Evolutionary conservation across 2,888 invertebrate species (phyloP), one percentile per base, ranked within the genome.

Genomic region (Habrosyne pyritoides): DNA sequence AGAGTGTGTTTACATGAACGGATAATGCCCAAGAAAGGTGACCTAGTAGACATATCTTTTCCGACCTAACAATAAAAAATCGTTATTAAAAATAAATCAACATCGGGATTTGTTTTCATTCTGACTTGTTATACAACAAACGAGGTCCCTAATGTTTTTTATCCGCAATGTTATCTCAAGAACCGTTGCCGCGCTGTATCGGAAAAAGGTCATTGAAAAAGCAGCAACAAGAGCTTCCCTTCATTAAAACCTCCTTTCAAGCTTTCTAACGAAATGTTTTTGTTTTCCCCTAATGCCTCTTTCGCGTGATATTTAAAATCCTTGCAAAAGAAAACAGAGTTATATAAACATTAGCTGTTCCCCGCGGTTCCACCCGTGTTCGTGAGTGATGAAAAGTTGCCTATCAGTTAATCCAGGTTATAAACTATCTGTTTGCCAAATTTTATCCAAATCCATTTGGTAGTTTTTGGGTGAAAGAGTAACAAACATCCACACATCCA

Each of bases 201-300:
- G 42, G 18, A 42, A 42, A 49, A 30, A 49, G 28, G 24, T 48
- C 49, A 49, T 50, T 28, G 50, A 28, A 50, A 50, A 21, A 28
- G 28, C 30, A 50, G 28, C 18, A 28, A 18, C 42, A 18, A 42
- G 14, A 56, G 56, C 47, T 48, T 64, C 59, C 61, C 65, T 75
- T 76, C 67, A 79, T 75, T 71, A 71, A 59, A 59, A 63, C 52
- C 47, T 64, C 61, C 57, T 65, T 74, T 70, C 60, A 66, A 59
- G 53, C 53, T 52, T 51, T 61, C 21, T 55, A 59, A 59, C 56
- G 59, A 65, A 64, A 62, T 59, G 61, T 71, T 75, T 71, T 69
- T 67, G 73, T 72, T 68, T 69, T 61, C 61, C 33, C 60, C 63
- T 77, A 76, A 80, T 73, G 66, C 59, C 53, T 64, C 60, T 61